Base-by-base conservation (phyloP, 2,888 invertebrate genomes). In the Clepsis dumicolana region DNA sequence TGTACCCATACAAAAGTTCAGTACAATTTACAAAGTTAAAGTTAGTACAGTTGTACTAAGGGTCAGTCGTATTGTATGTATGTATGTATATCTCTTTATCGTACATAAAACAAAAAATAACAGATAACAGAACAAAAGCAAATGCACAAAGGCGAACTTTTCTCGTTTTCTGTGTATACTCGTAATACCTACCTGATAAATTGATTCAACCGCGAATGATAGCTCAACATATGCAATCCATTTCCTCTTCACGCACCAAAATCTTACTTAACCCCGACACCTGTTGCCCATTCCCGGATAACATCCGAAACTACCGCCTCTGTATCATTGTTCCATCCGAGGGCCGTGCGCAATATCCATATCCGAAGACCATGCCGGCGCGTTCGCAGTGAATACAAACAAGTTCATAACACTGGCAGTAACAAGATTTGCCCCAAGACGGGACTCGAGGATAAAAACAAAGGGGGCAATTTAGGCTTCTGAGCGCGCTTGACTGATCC, bases 401-500 rank as follows among this genome's bases (percentile, higher is more conserved):
- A 78, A 79, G 77, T 80, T 76, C 75, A 77, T 82, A 83, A 82
- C 78, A 81, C 74, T 72, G 75, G 74, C 75, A 70, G 78, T 85
- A 85, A 88, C 86, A 84, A 86, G 88, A 88, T 89, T 88, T 85
- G 74, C 75, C 71, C 64, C 76, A 64, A 71, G 66, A 64, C 77
- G 78, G 81, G 80, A 74, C 73, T 48, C 70, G 73, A 74, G 84
- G 84, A 85, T 85, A 81, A 82, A 83, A 84, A 87, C 85, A 87
- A 86, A 85, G 81, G 81, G 83, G 80, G 77, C 83, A 86, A 85
- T 87, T 88, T 81, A 66, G 82, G 81, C 81, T 80, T 80, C 75
- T 76, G 73, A 83, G 78, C 78, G 76, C 80, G 83, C 83, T 79
- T 82, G 82, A 81, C 81, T 88, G 87, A 89, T 86, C 86, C 85